Evolutionary conservation across 2,113 vertebrate genomes (phyloP).

Genomic region (Brachyistius frenatus): DNA sequence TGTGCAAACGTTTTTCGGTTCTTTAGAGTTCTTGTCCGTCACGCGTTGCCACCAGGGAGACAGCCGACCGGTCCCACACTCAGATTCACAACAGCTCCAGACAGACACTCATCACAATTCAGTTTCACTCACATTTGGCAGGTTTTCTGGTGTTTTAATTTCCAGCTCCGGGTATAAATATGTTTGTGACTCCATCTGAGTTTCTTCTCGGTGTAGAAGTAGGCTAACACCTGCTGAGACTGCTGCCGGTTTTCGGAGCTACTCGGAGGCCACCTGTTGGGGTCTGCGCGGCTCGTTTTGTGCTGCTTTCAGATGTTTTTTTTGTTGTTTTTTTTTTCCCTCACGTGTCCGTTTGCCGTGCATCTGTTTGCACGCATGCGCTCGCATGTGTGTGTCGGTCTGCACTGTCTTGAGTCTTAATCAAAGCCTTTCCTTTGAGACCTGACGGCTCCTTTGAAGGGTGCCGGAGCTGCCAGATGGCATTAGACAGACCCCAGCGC

Average conservation of each 20-base stretch:
- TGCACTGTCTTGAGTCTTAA: slow-evolving; percentile 44
- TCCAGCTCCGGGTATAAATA: background rate
- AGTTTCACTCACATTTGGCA: background rate
- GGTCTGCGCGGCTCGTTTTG: background rate
- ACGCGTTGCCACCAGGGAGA: no score
- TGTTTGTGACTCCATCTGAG: background rate
- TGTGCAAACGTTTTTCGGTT: no score
- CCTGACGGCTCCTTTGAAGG: slow-evolving; percentile 71
- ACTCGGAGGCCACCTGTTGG: slow-evolving; percentile 28
- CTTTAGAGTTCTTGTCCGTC: no score
- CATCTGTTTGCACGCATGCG: slow-evolving; percentile 43
- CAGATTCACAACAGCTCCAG: no score
- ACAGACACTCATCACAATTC: no score
- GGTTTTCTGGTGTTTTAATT: background rate
- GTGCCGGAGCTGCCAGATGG: slow-evolving; percentile 64
- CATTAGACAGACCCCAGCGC: slow-evolving; percentile 34
- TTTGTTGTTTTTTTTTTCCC: background rate
- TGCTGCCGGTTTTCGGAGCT: background rate
- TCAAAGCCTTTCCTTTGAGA: slow-evolving; percentile 73
- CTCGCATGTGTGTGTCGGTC: background rate
- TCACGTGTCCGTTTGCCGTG: background rate
- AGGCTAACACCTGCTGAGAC: slow-evolving; percentile 1
- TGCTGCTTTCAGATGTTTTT: background rate
- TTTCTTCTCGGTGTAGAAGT: background rate
- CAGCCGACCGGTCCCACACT: no score